Conservation (phyloP, 2,113 vertebrate species). For the Lamprotornis superbus region DNA sequence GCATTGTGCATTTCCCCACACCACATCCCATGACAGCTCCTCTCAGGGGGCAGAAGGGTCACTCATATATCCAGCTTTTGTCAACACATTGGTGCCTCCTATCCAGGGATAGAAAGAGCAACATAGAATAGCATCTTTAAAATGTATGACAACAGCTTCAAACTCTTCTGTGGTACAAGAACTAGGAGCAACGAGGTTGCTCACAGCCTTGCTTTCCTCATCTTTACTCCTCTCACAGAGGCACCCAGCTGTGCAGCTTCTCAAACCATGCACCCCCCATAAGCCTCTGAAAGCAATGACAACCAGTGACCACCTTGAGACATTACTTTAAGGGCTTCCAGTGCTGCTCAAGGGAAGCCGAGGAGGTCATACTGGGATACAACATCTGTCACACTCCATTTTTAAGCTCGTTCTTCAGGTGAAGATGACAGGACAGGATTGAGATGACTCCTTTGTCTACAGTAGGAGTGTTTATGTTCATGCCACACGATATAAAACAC, state of each 20-base stretch:
- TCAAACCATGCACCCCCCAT: fast-evolving
- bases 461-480: neutral
- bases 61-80: neutral
- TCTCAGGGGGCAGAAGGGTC: neutral
- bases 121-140: neutral
- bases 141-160: fast-evolving
- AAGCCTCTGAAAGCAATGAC: neutral
- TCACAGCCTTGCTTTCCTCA: neutral
- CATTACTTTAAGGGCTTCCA: neutral
- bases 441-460: neutral
- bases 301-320: neutral
- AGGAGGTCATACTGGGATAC: neutral
- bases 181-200: neutral
- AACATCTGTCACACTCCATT: neutral
- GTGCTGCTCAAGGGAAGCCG: neutral
- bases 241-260: neutral
- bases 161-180: neutral
- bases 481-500: neutral
- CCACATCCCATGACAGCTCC: neutral
- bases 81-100: neutral
- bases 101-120: neutral
- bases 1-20: neutral
- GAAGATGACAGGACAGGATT: neutral
- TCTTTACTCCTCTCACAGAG: neutral
- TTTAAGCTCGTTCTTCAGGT: neutral